These are phyloP conservation scores for Calyptommatus sinebrachiatus DNA, from an alignment of 2,113 vertebrate genomes.

Conservation along the genomic window DNA sequence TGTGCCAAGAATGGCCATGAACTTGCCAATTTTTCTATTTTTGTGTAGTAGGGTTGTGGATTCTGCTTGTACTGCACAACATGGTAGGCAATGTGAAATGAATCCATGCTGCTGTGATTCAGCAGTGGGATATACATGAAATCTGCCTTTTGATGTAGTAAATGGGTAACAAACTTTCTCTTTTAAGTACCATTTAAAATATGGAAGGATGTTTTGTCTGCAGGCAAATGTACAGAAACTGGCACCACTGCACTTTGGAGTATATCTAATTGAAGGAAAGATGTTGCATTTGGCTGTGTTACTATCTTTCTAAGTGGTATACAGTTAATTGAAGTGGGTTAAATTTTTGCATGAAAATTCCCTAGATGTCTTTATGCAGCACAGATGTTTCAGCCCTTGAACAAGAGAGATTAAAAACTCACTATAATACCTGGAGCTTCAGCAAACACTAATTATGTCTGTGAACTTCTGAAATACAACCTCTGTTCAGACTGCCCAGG, in stretches of 20 bases:
- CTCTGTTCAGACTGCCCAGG: no score
- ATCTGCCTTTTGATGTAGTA: no score
- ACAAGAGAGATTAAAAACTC: background rate
- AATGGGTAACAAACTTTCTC: no score
- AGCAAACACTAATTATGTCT: background rate
- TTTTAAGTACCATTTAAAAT: no score
- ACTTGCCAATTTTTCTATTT: background rate
- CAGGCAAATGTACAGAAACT: background rate
- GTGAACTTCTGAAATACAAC: background rate
- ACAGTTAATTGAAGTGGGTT: no score
- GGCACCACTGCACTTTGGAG: background rate
- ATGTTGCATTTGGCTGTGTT: background rate
- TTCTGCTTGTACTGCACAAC: background rate
- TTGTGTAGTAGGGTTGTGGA: accelerated
- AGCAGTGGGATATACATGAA: background rate
- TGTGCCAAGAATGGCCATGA: background rate
- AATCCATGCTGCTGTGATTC: background rate
- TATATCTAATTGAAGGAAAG: background rate
- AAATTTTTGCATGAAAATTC: no score
- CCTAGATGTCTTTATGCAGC: no score
- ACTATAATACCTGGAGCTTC: background rate
- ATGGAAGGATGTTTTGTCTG: no score
- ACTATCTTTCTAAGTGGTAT: background rate
- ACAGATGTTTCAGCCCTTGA: background rate
- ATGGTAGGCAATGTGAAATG: background rate